Evolutionary conservation across 2,797 vertebrate genomes (phyloP).

Genomic region (Ispidina picta): DNA sequence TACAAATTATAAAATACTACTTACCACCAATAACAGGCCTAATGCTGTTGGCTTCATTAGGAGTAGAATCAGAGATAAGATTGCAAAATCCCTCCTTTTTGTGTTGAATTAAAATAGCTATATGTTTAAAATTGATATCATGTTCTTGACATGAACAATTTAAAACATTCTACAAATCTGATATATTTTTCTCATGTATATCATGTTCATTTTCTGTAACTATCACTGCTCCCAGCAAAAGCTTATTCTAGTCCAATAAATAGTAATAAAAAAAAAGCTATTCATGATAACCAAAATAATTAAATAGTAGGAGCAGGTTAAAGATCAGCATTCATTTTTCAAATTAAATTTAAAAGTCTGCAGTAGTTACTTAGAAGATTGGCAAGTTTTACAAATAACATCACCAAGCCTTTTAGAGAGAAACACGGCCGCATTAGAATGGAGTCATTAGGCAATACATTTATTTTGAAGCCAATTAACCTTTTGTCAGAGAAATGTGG

Average conservation of each 20-base stretch:
- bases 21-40: background rate
- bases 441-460: conserved; percentile 84
- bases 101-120: background rate
- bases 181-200: background rate
- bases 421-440: conserved; percentile 75
- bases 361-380: conserved; percentile 74
- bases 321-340: conserved; percentile 76
- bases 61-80: background rate
- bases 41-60: background rate
- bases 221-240: background rate
- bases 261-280: conserved; percentile 28
- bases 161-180: background rate
- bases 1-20: background rate
- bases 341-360: conserved; percentile 81
- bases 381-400: conserved; percentile 82
- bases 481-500: conserved; percentile 81
- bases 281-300: conserved; percentile 67
- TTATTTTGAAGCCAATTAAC: conserved; percentile 88
- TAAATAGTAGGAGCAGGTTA: conserved; percentile 68
- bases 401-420: conserved; percentile 76
- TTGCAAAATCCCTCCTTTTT: background rate
- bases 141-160: background rate
- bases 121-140: background rate
- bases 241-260: conserved; percentile 44
- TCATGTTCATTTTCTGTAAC: background rate